Conservation (phyloP, 2,113 vertebrate genomes). For the Raja brachyura region DNA sequence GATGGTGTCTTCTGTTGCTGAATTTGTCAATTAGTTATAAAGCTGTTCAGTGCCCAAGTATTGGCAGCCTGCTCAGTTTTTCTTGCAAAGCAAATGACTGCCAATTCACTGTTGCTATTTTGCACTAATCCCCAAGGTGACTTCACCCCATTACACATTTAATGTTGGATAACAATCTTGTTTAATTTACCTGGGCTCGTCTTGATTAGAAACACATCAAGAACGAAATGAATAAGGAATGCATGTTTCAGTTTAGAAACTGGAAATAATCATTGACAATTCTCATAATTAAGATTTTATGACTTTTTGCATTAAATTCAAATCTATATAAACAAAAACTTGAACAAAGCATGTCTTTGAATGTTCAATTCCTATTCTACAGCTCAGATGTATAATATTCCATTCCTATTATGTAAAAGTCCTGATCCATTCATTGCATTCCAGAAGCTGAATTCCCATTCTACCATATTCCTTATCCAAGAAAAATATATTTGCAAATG, state of each 20-base stretch:
- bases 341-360: not conserved
- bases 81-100: not conserved
- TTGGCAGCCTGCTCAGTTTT: not conserved
- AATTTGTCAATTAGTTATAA: not conserved
- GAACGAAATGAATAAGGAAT: not conserved
- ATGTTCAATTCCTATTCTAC: not conserved
- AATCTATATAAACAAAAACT: not conserved
- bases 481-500: slow-evolving; percentile 32
- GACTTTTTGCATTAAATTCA: not conserved
- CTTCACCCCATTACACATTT: not conserved
- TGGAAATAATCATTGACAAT: not conserved
- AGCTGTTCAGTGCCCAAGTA: not conserved
- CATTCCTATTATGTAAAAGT: slow-evolving; percentile 24
- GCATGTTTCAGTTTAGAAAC: not conserved
- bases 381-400: slow-evolving; percentile 15
- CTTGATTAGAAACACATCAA: not conserved
- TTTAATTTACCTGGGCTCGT: not conserved
- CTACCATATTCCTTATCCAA: not conserved
- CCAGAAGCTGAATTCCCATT: slow-evolving; percentile 22
- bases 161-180: not conserved
- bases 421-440: slow-evolving; percentile 26
- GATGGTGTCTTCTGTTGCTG: not conserved
- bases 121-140: not conserved
- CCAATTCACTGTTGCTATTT: not conserved
- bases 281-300: not conserved